Evolutionary conservation across 2,888 invertebrate genomes (phyloP), one percentile per base, ranked within the genome.

Genomic region (Gymnocheta viridis): DNA sequence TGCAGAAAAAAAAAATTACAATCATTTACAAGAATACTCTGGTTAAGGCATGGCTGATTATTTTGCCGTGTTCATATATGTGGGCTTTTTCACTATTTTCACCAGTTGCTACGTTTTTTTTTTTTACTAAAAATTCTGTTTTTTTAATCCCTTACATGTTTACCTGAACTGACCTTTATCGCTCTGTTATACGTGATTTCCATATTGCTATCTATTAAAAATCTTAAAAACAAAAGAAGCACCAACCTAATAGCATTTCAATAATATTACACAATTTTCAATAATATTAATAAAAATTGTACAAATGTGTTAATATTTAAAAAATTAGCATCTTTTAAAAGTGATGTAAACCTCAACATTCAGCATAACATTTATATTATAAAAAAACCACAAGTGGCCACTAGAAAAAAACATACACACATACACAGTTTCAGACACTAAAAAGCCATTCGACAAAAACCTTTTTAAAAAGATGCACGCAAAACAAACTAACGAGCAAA

Each of bases 251-350:
- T 49, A 58, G 49, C 44, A 78, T 73, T 70, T 79, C 49, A 79
- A 74, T 66, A 83, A 49, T 72, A 78, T 49, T 35, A 54, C 64
- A 64, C 27, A 24, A 64, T 29, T 22, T 17, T 35, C 4, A 32
- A 69, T 54, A 17, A 62, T 2, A 19, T 3, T 47, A 12, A 12
- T 17, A 12, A 35, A 44, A 35, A 22, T 35, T 10, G 19, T 4
- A 29, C 35, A 2, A 7, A 35, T 54, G 12, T 24, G 24, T 47
- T 4, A 1, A 41, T 66, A 67, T 67, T 22, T 35, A 60, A 74
- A 74, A 73, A 80, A 80, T 83, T 80, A 83, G 76, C 83, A 80
- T 76, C 80, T 79, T 54, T 62, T 69, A 14, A 69, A 54, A 47
- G 22, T 78, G 73, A 82, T 62, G 72, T 62, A 67, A 73, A 74